Base-by-base conservation (phyloP, 2,113 vertebrate species). In the Emydocephalus ijimae region DNA sequence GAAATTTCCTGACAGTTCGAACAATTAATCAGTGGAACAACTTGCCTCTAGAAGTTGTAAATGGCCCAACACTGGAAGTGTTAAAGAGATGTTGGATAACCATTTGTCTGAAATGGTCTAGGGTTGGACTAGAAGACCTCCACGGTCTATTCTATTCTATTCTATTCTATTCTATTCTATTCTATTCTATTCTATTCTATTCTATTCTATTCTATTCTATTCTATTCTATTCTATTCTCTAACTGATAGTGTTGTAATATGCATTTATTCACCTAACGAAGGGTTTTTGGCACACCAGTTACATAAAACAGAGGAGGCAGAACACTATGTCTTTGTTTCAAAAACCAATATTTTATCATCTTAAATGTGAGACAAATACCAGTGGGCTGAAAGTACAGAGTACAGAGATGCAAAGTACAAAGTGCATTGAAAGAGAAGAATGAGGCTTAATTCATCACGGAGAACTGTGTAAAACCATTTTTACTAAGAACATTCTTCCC, bases 391-490 rank as follows among this genome's bases (percentile, higher is more conserved):
- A 91, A 81, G 4, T 54, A n/a, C 39, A 55, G 11, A 54, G 55
- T 50, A 50, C 48, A 50, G 48, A 50, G 48, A 50, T 50, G 48
- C 1, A 50, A 5, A 43, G 24, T 24, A 45, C 39, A 88, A 91
- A 88, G 56, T 4, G 24, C 23, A 89, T 89, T 15, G 81, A 59
- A 87, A 85, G 92, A 90, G 93, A 15, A 34, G 57, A 56, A 93
- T 89, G 45, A 48, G 54, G 24, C 43, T 74, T 24, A 92, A 69
- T 74, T 45, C 89, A 91, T 93, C 9, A 1, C 50, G 54, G 94
- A 95, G 88, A 96, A 95, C 39, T 2, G 86, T 85, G 5, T 55
- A 92, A 93, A 14, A 5, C 50, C 61, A 94, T 92, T 56, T 24
- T 56, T 85, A 39, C 14, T 20, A 91, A 48, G 0, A 85, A 61